Evolutionary conservation across 2,113 vertebrate genomes (phyloP).

Genomic region (Pachypanchax playfairii): DNA sequence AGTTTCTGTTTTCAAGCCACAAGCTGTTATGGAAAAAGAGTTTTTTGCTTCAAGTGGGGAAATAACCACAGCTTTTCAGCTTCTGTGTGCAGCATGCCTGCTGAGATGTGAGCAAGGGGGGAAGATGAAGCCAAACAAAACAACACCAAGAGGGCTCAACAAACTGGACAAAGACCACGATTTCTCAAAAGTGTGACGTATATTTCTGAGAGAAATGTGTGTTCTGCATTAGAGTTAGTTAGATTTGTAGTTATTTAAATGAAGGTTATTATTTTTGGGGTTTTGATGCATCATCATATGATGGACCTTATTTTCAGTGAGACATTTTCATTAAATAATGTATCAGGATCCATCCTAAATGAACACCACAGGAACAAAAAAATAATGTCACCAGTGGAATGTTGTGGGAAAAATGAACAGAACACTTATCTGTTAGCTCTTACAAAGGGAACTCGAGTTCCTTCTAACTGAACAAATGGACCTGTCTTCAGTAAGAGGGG

Average conservation of each 20-base stretch:
- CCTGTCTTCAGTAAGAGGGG: slow-evolving; percentile 63
- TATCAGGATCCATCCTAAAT: slow-evolving; percentile 31
- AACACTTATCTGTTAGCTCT: slow-evolving; percentile 71
- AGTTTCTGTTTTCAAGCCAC: slow-evolving; percentile 20
- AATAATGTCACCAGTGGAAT: slow-evolving; percentile 40
- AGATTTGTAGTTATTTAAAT: too few species aligned
- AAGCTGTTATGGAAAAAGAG: slow-evolving; percentile 61
- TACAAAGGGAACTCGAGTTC: slow-evolving; percentile 66
- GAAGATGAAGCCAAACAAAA: slow-evolving; percentile 57
- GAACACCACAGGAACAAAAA: slow-evolving; percentile 35
- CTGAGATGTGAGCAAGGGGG: slow-evolving; percentile 57
- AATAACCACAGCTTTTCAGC: slow-evolving; percentile 55
- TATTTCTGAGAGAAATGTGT: slow-evolving; percentile 9
- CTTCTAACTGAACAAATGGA: slow-evolving; percentile 78
- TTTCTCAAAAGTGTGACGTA: slow-evolving; percentile 9
- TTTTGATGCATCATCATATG: neutral
- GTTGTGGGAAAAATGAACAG: slow-evolving; percentile 59
- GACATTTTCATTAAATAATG: slow-evolving; percentile 11
- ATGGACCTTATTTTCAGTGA: slow-evolving; percentile 10
- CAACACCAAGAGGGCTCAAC: slow-evolving; percentile 39
- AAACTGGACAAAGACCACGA: neutral
- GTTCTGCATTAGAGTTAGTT: too few species aligned
- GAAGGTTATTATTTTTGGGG: slow-evolving; percentile 9
- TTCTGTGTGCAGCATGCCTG: slow-evolving; percentile 63
- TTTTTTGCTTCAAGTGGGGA: slow-evolving; percentile 59